Percentiles rank a stretch among this genome's conserved stretches.
phyloP scores from a whole-genome alignment of 1,140 invertebrate species.

The Teleopsis dalmanni region DNA sequence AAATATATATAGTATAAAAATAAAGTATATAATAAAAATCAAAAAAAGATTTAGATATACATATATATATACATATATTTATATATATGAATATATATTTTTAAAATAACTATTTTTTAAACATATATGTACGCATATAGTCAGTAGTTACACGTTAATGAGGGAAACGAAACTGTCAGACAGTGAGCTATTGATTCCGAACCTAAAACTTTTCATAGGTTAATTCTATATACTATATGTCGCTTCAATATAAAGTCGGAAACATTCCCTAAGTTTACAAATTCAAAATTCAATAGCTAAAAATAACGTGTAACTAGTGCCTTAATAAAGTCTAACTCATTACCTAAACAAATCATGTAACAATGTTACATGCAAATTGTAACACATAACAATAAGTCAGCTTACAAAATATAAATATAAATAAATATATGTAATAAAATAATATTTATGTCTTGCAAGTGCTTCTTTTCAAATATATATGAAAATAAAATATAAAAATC shows the following conservation, averaged over 20 bases:
- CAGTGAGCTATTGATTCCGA: no score
- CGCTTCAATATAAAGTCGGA: background rate
- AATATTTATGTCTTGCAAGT: no score
- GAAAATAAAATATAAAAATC: background rate
- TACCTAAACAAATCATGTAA: conserved; percentile 40
- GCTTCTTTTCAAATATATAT: background rate
- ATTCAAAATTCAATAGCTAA: background rate
- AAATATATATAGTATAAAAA: conserved; percentile 4
- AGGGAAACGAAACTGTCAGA: background rate
- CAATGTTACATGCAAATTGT: no score
- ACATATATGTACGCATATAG: no score
- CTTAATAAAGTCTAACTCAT: conserved; percentile 45
- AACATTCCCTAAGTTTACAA: background rate
- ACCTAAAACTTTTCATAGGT: no score
- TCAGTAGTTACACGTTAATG: conserved; percentile 43
- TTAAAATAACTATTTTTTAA: conserved; percentile 3
- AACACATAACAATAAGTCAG: no score
- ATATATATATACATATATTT: background rate
- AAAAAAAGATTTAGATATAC: background rate
- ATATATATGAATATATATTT: conserved; percentile 1
- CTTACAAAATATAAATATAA: background rate
- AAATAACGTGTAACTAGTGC: conserved; percentile 42
- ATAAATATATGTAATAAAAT: background rate
- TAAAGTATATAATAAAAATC: background rate
- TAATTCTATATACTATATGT: no score